These are phyloP conservation scores for Austrolebias charrua DNA, from an alignment of 2,797 vertebrate genomes.

Conservation along the genomic window DNA sequence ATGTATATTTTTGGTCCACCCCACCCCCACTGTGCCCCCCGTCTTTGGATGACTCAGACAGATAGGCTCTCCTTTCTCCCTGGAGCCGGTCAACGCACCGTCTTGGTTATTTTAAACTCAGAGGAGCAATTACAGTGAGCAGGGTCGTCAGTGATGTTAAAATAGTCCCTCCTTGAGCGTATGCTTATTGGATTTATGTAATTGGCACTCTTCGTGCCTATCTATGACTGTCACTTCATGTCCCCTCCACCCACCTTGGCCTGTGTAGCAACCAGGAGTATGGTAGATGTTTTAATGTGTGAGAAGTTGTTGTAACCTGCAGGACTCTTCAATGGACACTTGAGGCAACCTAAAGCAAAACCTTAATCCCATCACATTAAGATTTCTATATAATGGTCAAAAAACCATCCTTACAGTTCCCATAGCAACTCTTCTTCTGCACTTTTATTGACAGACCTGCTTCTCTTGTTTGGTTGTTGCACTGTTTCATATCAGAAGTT, in stretches of 20 bases:
- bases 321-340: not conserved
- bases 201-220: conserved; percentile 14
- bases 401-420: too few relatives aligned
- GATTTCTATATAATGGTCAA: not conserved
- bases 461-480: too few relatives aligned
- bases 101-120: conserved; percentile 59
- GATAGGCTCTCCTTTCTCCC: conserved; percentile 29
- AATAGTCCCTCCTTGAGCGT: conserved; percentile 34
- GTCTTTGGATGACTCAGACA: conserved; percentile 40
- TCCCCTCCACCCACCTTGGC: not conserved
- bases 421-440: too few relatives aligned
- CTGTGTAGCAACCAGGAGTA: not conserved
- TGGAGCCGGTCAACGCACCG: conserved; percentile 19
- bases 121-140: conserved; percentile 39
- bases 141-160: conserved; percentile 42
- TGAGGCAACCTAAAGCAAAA: not conserved
- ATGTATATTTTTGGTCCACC: conserved; percentile 9
- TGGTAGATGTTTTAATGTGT: not conserved
- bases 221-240: conserved; percentile 34
- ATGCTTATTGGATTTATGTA: conserved; percentile 28
- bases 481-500: too few relatives aligned
- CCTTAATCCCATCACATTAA: not conserved
- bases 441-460: too few relatives aligned
- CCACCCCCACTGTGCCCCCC: not conserved
- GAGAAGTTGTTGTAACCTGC: not conserved